Base-by-base conservation (phyloP, 2,113 vertebrate species). In the Choloepus hoffmanni region DNA sequence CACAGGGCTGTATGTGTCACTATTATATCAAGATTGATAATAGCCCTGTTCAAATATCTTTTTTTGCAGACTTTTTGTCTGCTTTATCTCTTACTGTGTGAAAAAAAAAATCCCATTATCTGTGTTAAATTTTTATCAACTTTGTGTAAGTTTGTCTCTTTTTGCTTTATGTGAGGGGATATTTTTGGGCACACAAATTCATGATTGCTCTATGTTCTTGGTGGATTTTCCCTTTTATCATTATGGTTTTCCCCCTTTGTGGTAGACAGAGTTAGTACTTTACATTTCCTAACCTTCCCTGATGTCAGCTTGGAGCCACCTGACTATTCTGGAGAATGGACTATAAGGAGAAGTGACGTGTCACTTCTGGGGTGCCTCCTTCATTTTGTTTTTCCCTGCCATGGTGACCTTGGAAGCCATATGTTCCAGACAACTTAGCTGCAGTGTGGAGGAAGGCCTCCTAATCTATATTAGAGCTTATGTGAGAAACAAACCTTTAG, bases 11-110 rank as follows among this genome's bases (percentile, higher is more conserved):
- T 76, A 1, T 79, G 48, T 40, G 36, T 15, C 62, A 90, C 81
- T 53, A 33, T 78, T 89, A 94, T 58, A n/a, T 40, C 53, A 30
- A 60, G 76, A 58, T 30, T 72, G 60, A 62, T 74, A 55, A 33
- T 70, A 76, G 6, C 58, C 7, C 65, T 55, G 21, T 70, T 72
- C 79, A 55, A 6, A 65, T 92, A 19, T n/a, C 26, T 78, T 89
- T 33, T 16, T 94, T 81, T 91, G 55, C 55, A 94, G 48, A 87
- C 55, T 78, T 95, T 92, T 84, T 43, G 33, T 76, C 33, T 88
- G n/a, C 9, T 85, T 87, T 6, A 50, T 95, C 78, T 50, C 60
- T 81, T 78, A 70, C 87, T 48, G 81, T 53, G 45, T 58, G 21
- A 72, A 11, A 83, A 86, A 72, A 84, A 94, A 90, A 78, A 13